Conservation (phyloP, 2,888 invertebrate genomes). For the Notocelia uddmanniana region DNA sequence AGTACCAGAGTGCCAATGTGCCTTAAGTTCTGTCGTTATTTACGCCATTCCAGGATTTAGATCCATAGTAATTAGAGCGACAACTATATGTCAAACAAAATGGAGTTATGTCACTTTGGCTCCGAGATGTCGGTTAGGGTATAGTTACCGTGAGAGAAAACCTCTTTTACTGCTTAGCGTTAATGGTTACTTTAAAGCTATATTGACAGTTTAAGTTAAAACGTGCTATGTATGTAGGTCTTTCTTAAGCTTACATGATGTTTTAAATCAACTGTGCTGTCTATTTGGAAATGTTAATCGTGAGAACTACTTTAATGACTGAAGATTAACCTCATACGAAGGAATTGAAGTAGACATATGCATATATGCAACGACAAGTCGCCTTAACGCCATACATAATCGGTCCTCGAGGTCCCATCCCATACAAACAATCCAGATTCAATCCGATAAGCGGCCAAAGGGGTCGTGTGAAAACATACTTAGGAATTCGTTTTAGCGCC, state of each 20-base stretch:
- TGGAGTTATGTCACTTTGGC: background rate
- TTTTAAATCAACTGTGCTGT: background rate
- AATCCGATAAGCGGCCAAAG: slow-evolving; percentile 31
- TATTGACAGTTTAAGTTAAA: slow-evolving; percentile 8
- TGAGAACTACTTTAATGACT: slow-evolving; percentile 19
- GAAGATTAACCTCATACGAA: slow-evolving; percentile 10
- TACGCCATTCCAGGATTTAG: background rate
- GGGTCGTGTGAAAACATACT: slow-evolving; percentile 26
- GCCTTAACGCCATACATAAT: slow-evolving; percentile 3
- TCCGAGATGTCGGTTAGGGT: slow-evolving; percentile 3
- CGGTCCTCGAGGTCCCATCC: slow-evolving; percentile 13
- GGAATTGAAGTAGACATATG: slow-evolving; percentile 2
- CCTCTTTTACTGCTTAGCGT: slow-evolving; percentile 35
- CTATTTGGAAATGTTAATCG: slow-evolving; percentile 6
- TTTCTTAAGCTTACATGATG: background rate
- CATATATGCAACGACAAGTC: background rate
- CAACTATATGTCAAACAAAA: background rate
- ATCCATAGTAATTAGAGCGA: background rate
- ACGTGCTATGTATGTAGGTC: background rate
- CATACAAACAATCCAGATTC: slow-evolving; percentile 30
- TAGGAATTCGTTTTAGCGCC: background rate
- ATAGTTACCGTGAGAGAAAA: slow-evolving; percentile 42
- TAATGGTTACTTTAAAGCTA: slow-evolving; percentile 35
- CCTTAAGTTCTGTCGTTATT: background rate
- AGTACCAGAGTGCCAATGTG: background rate